phyloP scores from a whole-genome alignment of 2,888 invertebrate species.

The Eudasyphora cyanicolor region DNA sequence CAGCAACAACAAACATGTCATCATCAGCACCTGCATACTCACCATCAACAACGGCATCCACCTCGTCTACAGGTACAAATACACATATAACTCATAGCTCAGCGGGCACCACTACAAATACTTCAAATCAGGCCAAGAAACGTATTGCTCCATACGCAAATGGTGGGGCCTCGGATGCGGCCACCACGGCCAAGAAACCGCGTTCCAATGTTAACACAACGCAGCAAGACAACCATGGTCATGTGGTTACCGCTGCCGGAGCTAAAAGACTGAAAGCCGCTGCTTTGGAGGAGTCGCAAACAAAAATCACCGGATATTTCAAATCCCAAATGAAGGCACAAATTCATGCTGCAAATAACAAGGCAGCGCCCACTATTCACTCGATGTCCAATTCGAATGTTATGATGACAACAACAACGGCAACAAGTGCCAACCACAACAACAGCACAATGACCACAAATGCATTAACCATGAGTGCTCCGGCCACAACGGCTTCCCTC shows the following conservation, averaged over 20 bases:
- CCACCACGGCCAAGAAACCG: slow-evolving; percentile 71
- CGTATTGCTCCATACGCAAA: slow-evolving; percentile 63
- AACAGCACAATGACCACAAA: slow-evolving; percentile 65
- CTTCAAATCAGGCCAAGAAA: slow-evolving; percentile 68
- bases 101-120: slow-evolving; percentile 38
- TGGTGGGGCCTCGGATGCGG: slow-evolving; percentile 47
- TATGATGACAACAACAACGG: slow-evolving; percentile 60
- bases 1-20: slow-evolving; percentile 59
- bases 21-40: slow-evolving; percentile 41
- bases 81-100: slow-evolving; percentile 44
- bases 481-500: slow-evolving; percentile 75
- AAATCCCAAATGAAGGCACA: slow-evolving; percentile 90
- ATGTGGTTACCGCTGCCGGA: slow-evolving; percentile 39
- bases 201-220: slow-evolving; percentile 67
- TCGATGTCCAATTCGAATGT: slow-evolving; percentile 25
- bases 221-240: slow-evolving; percentile 51
- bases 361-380: slow-evolving; percentile 37
- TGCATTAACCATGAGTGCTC: slow-evolving; percentile 74
- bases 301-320: slow-evolving; percentile 90
- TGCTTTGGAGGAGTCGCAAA: slow-evolving; percentile 82
- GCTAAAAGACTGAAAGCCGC: slow-evolving; percentile 78
- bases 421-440: slow-evolving; percentile 45
- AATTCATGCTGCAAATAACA: slow-evolving; percentile 80
- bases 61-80: slow-evolving; percentile 44
- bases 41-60: slow-evolving; percentile 40